These are phyloP conservation scores for Pao palembangensis DNA, from an alignment of 2,113 vertebrate genomes.

Conservation along the genomic window DNA sequence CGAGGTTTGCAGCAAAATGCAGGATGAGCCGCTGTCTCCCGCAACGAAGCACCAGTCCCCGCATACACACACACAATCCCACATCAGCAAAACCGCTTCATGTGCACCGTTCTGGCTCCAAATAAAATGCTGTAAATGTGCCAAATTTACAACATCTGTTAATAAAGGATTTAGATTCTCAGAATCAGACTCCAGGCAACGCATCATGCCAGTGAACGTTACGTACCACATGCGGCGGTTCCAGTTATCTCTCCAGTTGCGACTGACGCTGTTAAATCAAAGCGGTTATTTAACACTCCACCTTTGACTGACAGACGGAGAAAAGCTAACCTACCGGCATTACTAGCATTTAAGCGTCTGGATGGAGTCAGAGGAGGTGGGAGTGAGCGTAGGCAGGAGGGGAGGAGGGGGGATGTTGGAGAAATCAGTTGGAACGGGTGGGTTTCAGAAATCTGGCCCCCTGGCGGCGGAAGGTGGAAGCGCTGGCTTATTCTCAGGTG, in stretches of 20 bases:
- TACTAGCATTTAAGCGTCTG: constrained; percentile 60
- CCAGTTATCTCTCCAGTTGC: constrained; percentile 25
- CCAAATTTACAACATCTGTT: neutral
- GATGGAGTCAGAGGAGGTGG: constrained; percentile 44
- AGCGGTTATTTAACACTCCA: constrained; percentile 2
- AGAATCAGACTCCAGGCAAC: neutral
- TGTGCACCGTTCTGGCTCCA: too few relatives aligned
- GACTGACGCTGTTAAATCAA: constrained; percentile 4
- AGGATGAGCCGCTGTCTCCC: neutral
- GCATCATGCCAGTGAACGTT: constrained; percentile 32
- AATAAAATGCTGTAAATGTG: neutral
- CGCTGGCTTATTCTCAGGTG: constrained; percentile 11
- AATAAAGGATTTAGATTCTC: constrained; percentile 1
- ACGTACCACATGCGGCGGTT: constrained; percentile 58
- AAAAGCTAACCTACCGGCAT: constrained; percentile 52
- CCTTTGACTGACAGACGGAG: constrained; percentile 27
- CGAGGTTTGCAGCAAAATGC: too few relatives aligned
- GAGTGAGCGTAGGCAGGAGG: constrained; percentile 34
- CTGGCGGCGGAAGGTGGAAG: constrained; percentile 60
- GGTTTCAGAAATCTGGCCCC: constrained; percentile 35
- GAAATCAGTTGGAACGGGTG: constrained; percentile 6
- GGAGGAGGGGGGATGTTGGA: neutral
- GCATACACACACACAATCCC: neutral
- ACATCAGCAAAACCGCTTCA: neutral
- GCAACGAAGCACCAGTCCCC: neutral